Percentiles rank a stretch among this genome's conserved stretches.
These are phyloP conservation scores for Cyprinella venusta DNA, from an alignment of 2,797 vertebrate species.

Conservation along the genomic window DNA sequence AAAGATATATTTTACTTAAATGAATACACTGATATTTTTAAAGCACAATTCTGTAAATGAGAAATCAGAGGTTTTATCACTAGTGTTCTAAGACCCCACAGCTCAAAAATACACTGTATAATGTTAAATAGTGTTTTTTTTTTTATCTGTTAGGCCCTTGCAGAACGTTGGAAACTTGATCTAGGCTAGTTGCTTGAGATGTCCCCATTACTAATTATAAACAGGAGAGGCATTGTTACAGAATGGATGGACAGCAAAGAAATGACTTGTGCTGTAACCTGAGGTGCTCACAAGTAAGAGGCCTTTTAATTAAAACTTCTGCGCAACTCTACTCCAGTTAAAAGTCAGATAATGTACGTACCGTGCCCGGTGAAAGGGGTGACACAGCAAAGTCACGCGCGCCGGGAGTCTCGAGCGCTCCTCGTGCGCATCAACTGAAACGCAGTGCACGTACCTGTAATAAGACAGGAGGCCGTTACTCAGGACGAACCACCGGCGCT, in stretches of 20 bases:
- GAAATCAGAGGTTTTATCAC: background rate
- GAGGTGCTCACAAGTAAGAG: background rate
- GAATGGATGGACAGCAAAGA: background rate
- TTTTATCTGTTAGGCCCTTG: background rate
- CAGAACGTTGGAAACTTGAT: slow-evolving; percentile 26
- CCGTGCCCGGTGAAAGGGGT: background rate
- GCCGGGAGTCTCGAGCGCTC: background rate
- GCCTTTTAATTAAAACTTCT: slow-evolving; percentile 26
- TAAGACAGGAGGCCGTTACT: slow-evolving; percentile 84
- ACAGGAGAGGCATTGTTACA: background rate
- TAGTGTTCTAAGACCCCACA: background rate
- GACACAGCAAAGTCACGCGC: slow-evolving; percentile 11
- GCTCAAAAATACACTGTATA: background rate
- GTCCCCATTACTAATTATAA: slow-evolving; percentile 39
- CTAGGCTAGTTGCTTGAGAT: slow-evolving; percentile 22
- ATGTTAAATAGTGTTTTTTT: background rate
- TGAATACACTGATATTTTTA: background rate
- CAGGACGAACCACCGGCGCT: slow-evolving; percentile 86
- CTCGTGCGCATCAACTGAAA: slow-evolving; percentile 8
- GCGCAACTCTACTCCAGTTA: background rate
- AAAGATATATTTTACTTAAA: background rate
- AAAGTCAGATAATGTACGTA: background rate
- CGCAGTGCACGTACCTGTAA: slow-evolving; percentile 70
- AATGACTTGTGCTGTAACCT: background rate
- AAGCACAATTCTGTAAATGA: background rate